Evolutionary conservation across 2,113 vertebrate genomes (phyloP).

Genomic region (Melanotaenia duboulayi): DNA sequence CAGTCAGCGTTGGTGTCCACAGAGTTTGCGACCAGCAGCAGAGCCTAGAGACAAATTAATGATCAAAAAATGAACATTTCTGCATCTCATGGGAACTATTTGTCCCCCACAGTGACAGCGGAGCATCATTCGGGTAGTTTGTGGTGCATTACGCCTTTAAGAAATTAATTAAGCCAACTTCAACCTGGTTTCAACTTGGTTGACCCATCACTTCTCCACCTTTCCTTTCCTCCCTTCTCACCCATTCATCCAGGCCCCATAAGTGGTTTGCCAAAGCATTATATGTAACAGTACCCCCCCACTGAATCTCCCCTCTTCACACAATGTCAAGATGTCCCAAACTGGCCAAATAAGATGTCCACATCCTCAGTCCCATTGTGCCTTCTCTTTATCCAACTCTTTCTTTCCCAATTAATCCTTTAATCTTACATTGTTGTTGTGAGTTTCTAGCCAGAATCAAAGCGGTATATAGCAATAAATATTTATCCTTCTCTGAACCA

Average conservation of each 20-base stretch:
- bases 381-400: background rate
- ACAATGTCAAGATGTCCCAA: background rate
- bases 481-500: background rate
- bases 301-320: background rate
- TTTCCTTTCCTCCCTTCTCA: no score
- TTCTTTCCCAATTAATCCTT: background rate
- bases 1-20: constrained; percentile 91
- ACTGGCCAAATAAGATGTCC: background rate
- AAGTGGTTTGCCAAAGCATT: no score
- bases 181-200: no score
- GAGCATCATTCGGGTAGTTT: no score
- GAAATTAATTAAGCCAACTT: no score
- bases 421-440: no score
- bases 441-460: no score
- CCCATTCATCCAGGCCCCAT: no score
- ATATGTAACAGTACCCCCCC: background rate
- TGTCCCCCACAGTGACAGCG: no score
- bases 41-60: constrained; percentile 72
- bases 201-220: no score
- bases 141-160: no score
- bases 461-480: no score
- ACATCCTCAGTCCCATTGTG: background rate
- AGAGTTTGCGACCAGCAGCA: constrained; percentile 87
- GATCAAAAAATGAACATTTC: background rate
- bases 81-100: background rate